Base-by-base conservation (phyloP, 1,140 invertebrate genomes). In the Hyphantria cunea region DNA sequence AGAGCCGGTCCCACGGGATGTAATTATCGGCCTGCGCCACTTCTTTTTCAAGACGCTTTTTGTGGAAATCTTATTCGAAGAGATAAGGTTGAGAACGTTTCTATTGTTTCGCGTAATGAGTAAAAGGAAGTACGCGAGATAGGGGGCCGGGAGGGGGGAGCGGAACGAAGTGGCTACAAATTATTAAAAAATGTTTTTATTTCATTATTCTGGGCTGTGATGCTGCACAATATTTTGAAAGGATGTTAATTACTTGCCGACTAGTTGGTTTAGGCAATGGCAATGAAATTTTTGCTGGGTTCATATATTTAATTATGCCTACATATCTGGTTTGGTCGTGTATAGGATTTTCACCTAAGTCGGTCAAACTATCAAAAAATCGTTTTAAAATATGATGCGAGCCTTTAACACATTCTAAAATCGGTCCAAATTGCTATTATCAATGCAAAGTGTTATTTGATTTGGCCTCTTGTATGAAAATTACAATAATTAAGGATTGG, bases 11-110 rank as follows among this genome's bases (percentile, higher is more conserved):
- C 41, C 41, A 45, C 52, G 52, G 52, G 52, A 55, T 55, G 52
- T 55, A 44, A 55, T 55, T 55, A 55, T 55, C 52, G 52, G 12
- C n/a, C 52, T 44, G 13, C 41, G 41, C 41, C 34, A 44, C 52
- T 45, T 55, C 52, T 55, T 55, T 55, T 55, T 55, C 39, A 55
- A 55, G 52, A 33, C 37, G 11, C 15, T 53, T 55, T 55, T 45
- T 55, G 52, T 55, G 25, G 8, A 55, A 45, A 45, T 55, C 41
- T 55, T 55, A 55, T 55, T 55, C 17, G n/a, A 33, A 17, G 52
- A 55, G 52, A 55, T 55, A 55, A 55, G 37, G 51, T n/a, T 53
- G 51, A 31, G 39, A 55, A 44, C 52, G 52, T 42, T 55, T 44
- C 17, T 32, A 44, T 45, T 55, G 52, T 44, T 55, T 14, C 51